phyloP scores from a whole-genome alignment of 2,797 vertebrate genomes.

The Microhierax caerulescens region DNA sequence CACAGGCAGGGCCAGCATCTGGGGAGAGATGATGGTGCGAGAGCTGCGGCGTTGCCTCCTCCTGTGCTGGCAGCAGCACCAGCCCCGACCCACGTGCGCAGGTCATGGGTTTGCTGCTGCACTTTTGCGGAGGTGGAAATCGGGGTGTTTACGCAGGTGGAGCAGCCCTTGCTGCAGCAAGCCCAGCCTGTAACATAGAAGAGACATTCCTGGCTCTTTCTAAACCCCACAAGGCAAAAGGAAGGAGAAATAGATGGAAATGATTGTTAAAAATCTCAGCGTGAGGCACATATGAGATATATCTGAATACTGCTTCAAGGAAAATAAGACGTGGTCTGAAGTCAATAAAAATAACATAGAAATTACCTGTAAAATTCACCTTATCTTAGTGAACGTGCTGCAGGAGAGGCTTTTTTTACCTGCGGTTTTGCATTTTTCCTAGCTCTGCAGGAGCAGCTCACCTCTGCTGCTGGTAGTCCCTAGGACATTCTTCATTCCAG shows the following conservation, averaged over 20 bases:
- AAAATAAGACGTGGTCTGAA: not conserved
- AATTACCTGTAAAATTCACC: not conserved
- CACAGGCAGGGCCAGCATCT: accelerated
- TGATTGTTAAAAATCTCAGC: not conserved
- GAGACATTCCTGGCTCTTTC: not conserved
- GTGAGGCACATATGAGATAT: not conserved
- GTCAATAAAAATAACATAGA: not conserved
- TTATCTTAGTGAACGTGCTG: not conserved
- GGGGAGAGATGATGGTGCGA: accelerated
- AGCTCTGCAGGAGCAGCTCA: not conserved
- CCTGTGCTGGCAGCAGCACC: accelerated
- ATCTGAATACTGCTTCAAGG: not conserved
- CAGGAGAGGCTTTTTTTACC: not conserved
- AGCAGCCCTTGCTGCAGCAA: not conserved
- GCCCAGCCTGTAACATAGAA: not conserved
- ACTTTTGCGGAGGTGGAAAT: not conserved
- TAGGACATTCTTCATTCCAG: not conserved
- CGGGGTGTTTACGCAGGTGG: accelerated
- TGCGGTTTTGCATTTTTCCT: not conserved
- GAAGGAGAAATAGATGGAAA: not conserved
- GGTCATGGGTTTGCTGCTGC: not conserved
- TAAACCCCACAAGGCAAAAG: not conserved
- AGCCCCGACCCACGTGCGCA: accelerated
- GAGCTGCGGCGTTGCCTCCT: not conserved
- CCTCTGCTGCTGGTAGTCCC: not conserved